Evolutionary conservation across 1,140 invertebrate species (phyloP).

Genomic region (Drosophila kanapiae): DNA sequence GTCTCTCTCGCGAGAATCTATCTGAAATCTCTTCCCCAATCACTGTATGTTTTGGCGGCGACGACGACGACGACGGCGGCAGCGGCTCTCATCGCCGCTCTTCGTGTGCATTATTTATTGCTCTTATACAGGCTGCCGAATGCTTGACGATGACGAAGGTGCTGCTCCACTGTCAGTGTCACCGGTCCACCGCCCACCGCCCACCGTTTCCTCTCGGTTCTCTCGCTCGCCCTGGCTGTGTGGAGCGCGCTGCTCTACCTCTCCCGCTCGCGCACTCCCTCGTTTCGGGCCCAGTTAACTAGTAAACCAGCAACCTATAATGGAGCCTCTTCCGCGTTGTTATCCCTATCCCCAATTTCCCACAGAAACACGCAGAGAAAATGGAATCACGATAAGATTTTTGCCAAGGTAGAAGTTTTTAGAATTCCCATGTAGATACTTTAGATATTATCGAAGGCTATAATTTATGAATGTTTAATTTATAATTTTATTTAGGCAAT

Average conservation of each 20-base stretch:
- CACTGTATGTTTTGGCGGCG: background rate
- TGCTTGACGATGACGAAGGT: slow-evolving; percentile 48
- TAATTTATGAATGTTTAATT: no score
- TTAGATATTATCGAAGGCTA: no score
- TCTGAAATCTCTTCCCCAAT: slow-evolving; percentile 28
- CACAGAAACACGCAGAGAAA: slow-evolving; percentile 22
- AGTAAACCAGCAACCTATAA: slow-evolving; percentile 71
- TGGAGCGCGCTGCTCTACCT: background rate
- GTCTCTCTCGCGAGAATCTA: slow-evolving; percentile 2
- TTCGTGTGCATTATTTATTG: slow-evolving; percentile 64
- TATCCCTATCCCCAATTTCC: slow-evolving; percentile 43
- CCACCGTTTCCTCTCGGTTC: background rate
- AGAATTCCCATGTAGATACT: background rate
- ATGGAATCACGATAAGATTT: background rate
- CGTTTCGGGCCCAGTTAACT: slow-evolving; percentile 64
- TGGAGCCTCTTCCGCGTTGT: slow-evolving; percentile 65
- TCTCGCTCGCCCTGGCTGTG: slow-evolving; percentile 2
- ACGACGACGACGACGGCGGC: background rate
- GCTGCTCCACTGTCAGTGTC: slow-evolving; percentile 62
- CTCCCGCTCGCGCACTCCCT: slow-evolving; percentile 12
- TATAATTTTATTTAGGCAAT: no score
- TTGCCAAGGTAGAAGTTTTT: background rate
- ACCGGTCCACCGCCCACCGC: slow-evolving; percentile 16
- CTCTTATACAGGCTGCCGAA: slow-evolving; percentile 59
- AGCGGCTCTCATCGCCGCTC: slow-evolving; percentile 27